Percentiles rank a stretch among this genome's conserved stretches.
Evolutionary conservation across 2,888 invertebrate genomes (phyloP).

Genomic region (Sphaeridia pumilis): DNA sequence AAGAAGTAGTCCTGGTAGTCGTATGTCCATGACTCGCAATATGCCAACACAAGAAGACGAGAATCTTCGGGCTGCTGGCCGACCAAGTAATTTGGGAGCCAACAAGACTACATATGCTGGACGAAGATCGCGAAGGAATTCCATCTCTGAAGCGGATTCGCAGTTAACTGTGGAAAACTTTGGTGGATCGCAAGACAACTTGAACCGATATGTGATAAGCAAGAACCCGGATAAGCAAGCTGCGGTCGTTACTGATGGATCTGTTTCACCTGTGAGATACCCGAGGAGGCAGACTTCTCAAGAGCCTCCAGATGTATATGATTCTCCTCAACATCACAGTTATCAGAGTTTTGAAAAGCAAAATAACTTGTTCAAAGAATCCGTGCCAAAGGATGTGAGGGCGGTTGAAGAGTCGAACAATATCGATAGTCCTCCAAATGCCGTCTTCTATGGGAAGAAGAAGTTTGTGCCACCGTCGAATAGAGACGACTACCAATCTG

Average conservation of each 20-base stretch:
- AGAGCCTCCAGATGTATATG: constrained; percentile 31
- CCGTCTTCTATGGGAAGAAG: constrained; percentile 31
- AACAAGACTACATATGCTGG: constrained; percentile 61
- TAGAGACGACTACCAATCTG: constrained; percentile 10
- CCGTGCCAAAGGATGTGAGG: constrained; percentile 13
- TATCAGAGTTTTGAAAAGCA: no score
- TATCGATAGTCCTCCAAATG: constrained; percentile 18
- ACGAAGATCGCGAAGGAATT: constrained; percentile 69
- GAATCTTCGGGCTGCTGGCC: constrained; percentile 57
- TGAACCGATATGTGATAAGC: constrained; percentile 60
- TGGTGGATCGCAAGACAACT: constrained; percentile 78
- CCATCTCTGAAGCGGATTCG: constrained; percentile 66
- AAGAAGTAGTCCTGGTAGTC: constrained; percentile 35
- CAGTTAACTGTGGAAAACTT: constrained; percentile 83
- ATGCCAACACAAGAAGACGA: constrained; percentile 19
- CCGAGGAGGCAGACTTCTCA: constrained; percentile 27
- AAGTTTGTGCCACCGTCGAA: constrained; percentile 25
- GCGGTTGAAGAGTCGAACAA: background rate
- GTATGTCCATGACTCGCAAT: constrained; percentile 34
- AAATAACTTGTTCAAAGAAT: no score
- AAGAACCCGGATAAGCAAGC: constrained; percentile 68
- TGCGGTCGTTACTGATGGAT: constrained; percentile 37
- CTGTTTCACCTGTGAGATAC: constrained; percentile 29
- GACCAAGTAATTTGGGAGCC: constrained; percentile 71
- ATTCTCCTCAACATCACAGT: constrained; percentile 10